Percentiles rank a stretch among this genome's conserved stretches.
Conservation (phyloP, 1,140 invertebrate genomes). For the Sarcophaga bullata region DNA sequence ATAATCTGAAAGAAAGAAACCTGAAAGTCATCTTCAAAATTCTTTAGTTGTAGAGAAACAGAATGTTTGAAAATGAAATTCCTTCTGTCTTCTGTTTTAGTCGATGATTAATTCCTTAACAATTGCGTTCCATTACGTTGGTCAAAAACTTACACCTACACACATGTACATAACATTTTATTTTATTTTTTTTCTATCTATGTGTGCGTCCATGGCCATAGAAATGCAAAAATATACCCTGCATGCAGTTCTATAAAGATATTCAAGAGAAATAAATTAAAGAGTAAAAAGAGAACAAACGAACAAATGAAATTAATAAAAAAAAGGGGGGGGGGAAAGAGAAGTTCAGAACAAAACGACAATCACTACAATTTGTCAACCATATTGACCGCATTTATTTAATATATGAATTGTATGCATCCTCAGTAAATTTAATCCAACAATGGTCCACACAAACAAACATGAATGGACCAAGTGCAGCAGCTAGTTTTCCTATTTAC, state of each 20-base stretch:
- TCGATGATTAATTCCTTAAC: neutral
- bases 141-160: neutral
- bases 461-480: neutral
- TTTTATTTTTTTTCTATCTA: too few species aligned
- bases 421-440: neutral
- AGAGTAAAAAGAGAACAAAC: neutral
- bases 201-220: neutral
- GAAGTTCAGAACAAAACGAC: neutral
- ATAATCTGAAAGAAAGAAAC: neutral
- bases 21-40: neutral
- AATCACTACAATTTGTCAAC: constrained; percentile 24
- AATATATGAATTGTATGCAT: constrained; percentile 24
- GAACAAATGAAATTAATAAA: too few species aligned
- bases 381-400: constrained; percentile 33
- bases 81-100: neutral
- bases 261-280: neutral
- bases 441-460: neutral
- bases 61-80: neutral
- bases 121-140: neutral
- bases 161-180: too few species aligned
- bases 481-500: constrained; percentile 26
- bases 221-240: neutral
- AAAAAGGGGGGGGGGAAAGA: too few species aligned
- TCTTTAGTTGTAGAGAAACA: neutral
- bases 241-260: neutral